A percentile compares a stretch with the other conserved stretches of the same genome.
Evolutionary conservation across 2,888 invertebrate species (phyloP).

Genomic region (Epirrita christyi): DNA sequence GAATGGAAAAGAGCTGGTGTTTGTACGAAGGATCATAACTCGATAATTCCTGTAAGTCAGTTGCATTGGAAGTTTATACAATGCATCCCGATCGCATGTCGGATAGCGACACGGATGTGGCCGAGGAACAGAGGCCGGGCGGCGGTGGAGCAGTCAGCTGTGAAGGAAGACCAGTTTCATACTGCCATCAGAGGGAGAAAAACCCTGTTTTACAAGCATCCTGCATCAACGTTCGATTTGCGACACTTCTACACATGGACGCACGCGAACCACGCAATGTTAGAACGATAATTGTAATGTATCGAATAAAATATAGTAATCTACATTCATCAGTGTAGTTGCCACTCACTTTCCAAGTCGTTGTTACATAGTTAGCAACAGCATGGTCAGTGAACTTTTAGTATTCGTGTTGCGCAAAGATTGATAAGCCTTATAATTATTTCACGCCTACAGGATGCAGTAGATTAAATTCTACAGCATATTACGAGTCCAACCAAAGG

Average conservation of each 20-base stretch:
- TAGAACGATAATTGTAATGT: constrained; percentile 12
- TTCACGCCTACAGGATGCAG: constrained; percentile 14
- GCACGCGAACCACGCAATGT: constrained; percentile 23
- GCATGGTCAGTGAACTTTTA: constrained; percentile 29
- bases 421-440: constrained; percentile 12
- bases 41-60: background rate
- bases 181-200: background rate
- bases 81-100: background rate
- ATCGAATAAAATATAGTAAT: constrained; percentile 14
- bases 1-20: background rate
- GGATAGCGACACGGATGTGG: constrained; percentile 1
- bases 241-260: constrained; percentile 20
- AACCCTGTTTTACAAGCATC: background rate
- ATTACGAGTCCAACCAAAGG: no score
- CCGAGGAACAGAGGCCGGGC: background rate
- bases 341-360: constrained; percentile 28
- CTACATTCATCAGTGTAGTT: constrained; percentile 29
- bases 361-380: constrained; percentile 14
- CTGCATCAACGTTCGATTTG: constrained; percentile 1
- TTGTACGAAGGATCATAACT: background rate
- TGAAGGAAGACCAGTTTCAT: background rate
- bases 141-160: background rate
- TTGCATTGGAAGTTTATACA: background rate
- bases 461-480: constrained; percentile 5
- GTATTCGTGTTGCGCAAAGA: constrained; percentile 27